Evolutionary conservation across 2,797 vertebrate species (phyloP).

Genomic region (Semotilus atromaculatus): DNA sequence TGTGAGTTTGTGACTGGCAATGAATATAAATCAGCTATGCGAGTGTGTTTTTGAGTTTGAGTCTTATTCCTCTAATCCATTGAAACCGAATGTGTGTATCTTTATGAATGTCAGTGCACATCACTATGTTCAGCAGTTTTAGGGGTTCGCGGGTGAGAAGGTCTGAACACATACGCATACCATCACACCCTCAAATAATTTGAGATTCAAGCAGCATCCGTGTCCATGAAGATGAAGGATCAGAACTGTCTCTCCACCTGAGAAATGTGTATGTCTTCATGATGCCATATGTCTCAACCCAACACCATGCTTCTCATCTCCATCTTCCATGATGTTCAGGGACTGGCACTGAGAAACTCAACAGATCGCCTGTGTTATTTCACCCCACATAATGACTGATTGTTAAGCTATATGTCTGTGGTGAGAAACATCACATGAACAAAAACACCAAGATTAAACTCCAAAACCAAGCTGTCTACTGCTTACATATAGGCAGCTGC

Average conservation of each 20-base stretch:
- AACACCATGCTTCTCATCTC: neutral
- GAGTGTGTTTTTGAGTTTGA: conserved; percentile 47
- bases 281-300: neutral
- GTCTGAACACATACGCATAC: conserved; percentile 22
- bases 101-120: conserved; percentile 40
- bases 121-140: conserved; percentile 44
- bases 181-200: conserved; percentile 16
- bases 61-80: conserved; percentile 58
- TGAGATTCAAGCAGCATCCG: conserved; percentile 1
- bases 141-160: conserved; percentile 30
- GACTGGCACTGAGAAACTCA: neutral
- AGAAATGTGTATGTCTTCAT: neutral
- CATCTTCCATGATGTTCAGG: neutral
- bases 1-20: conserved; percentile 61
- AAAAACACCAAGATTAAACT: neutral
- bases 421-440: neutral
- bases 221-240: conserved; percentile 9
- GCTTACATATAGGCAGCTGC: neutral
- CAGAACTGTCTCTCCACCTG: neutral
- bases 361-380: conserved; percentile 17
- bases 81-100: conserved; percentile 53
- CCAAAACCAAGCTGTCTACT: neutral
- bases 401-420: neutral
- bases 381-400: neutral
- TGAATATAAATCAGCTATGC: conserved; percentile 62